Percentiles rank a stretch among this genome's conserved stretches.
Evolutionary conservation across 2,113 vertebrate genomes (phyloP).

Genomic region (Aptenodytes patagonicus): DNA sequence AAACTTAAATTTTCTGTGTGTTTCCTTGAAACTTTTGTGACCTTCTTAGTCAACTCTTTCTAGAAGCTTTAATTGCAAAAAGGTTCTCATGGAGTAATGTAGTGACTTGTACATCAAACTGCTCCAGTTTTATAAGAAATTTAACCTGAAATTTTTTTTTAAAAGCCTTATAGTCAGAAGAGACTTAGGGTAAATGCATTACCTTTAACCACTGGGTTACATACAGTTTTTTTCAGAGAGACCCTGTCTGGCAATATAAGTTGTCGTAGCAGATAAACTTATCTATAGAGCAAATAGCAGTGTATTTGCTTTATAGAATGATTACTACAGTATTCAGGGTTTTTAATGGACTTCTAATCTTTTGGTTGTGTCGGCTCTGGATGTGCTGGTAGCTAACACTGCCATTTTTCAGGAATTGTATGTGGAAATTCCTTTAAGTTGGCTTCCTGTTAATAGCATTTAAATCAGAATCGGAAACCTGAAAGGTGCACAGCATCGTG

Average conservation of each 20-base stretch:
- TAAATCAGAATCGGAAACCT: neutral
- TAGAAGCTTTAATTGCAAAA: neutral
- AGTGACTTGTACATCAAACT: neutral
- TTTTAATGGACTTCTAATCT: neutral
- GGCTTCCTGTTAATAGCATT: neutral
- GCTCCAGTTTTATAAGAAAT: neutral
- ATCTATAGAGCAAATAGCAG: neutral
- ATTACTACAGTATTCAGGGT: neutral
- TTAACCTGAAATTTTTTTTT: neutral
- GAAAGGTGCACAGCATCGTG: neutral
- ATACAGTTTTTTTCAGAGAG: neutral
- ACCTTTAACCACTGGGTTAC: neutral
- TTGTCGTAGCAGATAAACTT: neutral
- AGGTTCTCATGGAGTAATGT: neutral
- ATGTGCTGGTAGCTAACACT: neutral
- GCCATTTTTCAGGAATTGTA: neutral
- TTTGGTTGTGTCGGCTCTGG: neutral
- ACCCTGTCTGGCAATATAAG: neutral
- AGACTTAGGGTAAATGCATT: neutral
- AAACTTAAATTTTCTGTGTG: neutral
- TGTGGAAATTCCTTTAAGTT: neutral
- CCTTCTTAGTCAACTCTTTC: neutral
- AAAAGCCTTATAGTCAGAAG: neutral
- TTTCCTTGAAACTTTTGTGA: neutral
- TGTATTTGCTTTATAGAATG: neutral